Evolutionary conservation across 2,888 invertebrate genomes (phyloP), one percentile per base, ranked within the genome.

Genomic region (Drosophila algonquin): DNA sequence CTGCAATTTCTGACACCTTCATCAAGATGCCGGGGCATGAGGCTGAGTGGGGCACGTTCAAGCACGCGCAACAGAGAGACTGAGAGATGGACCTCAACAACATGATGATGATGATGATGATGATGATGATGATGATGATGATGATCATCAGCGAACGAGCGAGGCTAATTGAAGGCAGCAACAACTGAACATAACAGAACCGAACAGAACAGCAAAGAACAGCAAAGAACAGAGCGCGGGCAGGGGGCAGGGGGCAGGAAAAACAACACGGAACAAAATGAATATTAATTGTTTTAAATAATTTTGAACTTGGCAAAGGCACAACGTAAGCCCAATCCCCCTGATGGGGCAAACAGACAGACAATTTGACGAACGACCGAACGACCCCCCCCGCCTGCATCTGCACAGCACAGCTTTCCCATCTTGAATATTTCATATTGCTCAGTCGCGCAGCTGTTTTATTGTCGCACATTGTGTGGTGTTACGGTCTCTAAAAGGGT

Each of bases 221-320:
- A 14, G 35, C 73, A 61, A 40, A 52, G 71, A 62, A 51, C 27
- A 27, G 27, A 27, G 6, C 27, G 21, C 21, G 3, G 21, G 21
- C 21, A 18, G 18, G 18, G 27, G 7, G 8, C n/a, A 32, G 45
- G 24, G 30, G 9, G 44, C n/a, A 44, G 45, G 21, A 21, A 65
- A 79, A 73, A 63, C 61, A 64, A 73, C 70, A 71, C 70, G 60
- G 56, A 73, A 76, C 77, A 84, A 83, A 80, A 82, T 77, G 76
- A 87, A 84, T 80, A 90, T 85, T 88, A 88, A 89, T 90, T 89
- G 89, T 85, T 83, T 86, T 87, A 81, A 89, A 85, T 89, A 90
- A 90, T 86, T 88, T 88, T 89, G 89, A 89, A 90, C 90, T 89
- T 89, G 90, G 82, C 87, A 85, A 82, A 82, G 73, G 85, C 85